Evolutionary conservation across 1,140 invertebrate species (phyloP).

Genomic region (Physella acuta): DNA sequence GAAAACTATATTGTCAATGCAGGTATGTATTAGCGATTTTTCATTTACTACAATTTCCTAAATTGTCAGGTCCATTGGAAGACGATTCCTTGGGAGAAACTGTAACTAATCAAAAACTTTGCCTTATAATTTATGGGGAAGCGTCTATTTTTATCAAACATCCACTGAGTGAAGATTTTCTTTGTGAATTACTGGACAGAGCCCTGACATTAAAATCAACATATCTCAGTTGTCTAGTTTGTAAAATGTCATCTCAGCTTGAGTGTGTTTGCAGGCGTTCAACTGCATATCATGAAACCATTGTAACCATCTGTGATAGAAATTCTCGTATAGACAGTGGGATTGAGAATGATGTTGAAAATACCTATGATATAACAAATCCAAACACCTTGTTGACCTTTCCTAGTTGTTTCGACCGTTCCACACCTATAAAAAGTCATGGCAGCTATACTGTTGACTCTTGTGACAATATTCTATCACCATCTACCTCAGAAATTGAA

Average conservation of each 20-base stretch:
- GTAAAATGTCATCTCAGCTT: not conserved
- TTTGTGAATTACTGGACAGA: constrained; percentile 26
- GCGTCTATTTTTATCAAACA: constrained; percentile 1
- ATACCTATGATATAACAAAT: not conserved
- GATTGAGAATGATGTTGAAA: constrained; percentile 1
- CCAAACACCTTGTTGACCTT: not conserved
- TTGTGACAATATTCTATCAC: constrained; percentile 1
- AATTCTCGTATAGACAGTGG: constrained; percentile 19
- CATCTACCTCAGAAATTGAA: constrained; percentile 8
- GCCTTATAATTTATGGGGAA: constrained; percentile 14
- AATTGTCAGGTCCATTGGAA: constrained; percentile 23
- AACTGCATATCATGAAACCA: not conserved
- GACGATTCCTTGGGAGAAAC: constrained; percentile 20
- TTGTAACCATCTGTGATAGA: constrained; percentile 14
- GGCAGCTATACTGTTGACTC: not conserved
- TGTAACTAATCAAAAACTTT: constrained; percentile 8
- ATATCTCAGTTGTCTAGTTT: constrained; percentile 11
- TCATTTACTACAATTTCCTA: not conserved
- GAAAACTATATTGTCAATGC: constrained; percentile 3
- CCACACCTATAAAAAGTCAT: constrained; percentile 3
- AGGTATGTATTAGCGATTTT: not conserved
- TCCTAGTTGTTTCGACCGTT: not conserved
- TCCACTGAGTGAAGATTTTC: constrained; percentile 12
- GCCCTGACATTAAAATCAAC: constrained; percentile 17
- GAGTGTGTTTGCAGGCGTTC: constrained; percentile 1